Percentiles rank a stretch among this genome's conserved stretches.
These are phyloP conservation scores for Amblyjoppa proteus DNA, from an alignment of 2,888 invertebrate species.

Conservation along the genomic window DNA sequence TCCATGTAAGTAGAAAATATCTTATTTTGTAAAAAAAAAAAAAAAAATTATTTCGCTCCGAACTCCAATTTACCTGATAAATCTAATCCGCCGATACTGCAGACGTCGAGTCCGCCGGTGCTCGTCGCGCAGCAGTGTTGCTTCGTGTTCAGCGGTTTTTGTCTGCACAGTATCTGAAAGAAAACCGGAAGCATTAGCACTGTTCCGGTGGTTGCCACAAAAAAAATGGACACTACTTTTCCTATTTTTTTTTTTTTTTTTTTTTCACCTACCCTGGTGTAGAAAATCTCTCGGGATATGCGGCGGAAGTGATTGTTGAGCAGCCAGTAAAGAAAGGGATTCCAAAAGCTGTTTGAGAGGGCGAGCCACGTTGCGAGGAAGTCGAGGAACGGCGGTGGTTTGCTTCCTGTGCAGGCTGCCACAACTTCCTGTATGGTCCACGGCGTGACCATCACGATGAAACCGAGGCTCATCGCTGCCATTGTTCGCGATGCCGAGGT, in stretches of 20 bases:
- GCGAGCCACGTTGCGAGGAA: conserved; percentile 95
- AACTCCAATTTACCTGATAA: conserved; percentile 80
- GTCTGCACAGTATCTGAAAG: conserved; percentile 81
- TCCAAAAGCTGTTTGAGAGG: conserved; percentile 95
- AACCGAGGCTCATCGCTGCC: conserved; percentile 96
- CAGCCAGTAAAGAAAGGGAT: conserved; percentile 95
- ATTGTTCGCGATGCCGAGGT: conserved; percentile 94
- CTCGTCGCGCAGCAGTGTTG: conserved; percentile 83
- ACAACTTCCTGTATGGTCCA: conserved; percentile 97
- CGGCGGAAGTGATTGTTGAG: conserved; percentile 94
- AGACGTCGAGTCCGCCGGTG: conserved; percentile 82
- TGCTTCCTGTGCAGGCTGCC: conserved; percentile 94
- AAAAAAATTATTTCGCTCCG: no score
- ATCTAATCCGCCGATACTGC: conserved; percentile 82
- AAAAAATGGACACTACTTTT: not conserved
- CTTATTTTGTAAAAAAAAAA: not conserved
- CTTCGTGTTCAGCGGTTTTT: conserved; percentile 80
- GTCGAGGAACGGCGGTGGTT: conserved; percentile 93
- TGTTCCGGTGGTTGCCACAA: not conserved
- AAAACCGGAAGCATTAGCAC: conserved; percentile 28
- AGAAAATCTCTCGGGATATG: conserved; percentile 91
- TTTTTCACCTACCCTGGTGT: conserved; percentile 88
- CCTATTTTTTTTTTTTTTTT: not conserved
- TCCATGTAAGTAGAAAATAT: not conserved
- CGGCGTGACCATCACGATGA: conserved; percentile 96